Percentiles rank a stretch among this genome's conserved stretches.
These are phyloP conservation scores for Amblyjoppa fuscipennis DNA, from an alignment of 2,888 invertebrate genomes.

Conservation along the genomic window DNA sequence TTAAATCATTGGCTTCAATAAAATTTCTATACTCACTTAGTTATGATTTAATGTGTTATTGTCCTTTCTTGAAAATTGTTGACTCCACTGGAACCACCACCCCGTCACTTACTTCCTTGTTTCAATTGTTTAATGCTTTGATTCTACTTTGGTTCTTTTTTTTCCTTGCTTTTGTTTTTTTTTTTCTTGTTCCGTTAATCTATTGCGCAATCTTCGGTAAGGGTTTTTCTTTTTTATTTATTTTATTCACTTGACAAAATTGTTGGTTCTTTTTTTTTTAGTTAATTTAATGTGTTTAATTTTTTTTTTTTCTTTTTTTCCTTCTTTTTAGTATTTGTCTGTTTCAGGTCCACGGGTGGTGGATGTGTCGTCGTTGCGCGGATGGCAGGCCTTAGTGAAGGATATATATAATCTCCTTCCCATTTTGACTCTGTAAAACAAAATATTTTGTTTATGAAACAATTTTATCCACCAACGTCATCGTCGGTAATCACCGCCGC, in stretches of 20 bases:
- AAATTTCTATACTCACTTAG: conserved; percentile 72
- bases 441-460: background rate
- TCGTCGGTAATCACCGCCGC: background rate
- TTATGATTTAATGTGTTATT: conserved; percentile 73
- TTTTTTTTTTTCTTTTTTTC: conserved; percentile 50
- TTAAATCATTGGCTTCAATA: background rate
- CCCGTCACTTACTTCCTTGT: conserved; percentile 68
- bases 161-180: background rate
- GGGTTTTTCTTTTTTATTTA: conserved; percentile 47
- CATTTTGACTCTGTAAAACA: conserved; percentile 83
- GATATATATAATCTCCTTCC: conserved; percentile 84
- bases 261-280: conserved; percentile 60
- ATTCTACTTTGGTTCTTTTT: conserved; percentile 65
- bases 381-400: conserved; percentile 84
- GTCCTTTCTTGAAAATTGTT: conserved; percentile 75
- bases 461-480: background rate
- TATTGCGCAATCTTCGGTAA: conserved; percentile 50
- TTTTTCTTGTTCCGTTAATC: conserved; percentile 47
- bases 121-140: conserved; percentile 58
- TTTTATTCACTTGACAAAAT: conserved; percentile 38
- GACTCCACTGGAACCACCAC: conserved; percentile 79
- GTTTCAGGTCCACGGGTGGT: conserved; percentile 79
- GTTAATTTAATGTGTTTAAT: conserved; percentile 48
- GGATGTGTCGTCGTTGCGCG: conserved; percentile 82
- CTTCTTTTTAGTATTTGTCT: conserved; percentile 57